These are phyloP conservation scores for Homarus gammarus DNA, from an alignment of 2,888 invertebrate species.

Conservation along the genomic window DNA sequence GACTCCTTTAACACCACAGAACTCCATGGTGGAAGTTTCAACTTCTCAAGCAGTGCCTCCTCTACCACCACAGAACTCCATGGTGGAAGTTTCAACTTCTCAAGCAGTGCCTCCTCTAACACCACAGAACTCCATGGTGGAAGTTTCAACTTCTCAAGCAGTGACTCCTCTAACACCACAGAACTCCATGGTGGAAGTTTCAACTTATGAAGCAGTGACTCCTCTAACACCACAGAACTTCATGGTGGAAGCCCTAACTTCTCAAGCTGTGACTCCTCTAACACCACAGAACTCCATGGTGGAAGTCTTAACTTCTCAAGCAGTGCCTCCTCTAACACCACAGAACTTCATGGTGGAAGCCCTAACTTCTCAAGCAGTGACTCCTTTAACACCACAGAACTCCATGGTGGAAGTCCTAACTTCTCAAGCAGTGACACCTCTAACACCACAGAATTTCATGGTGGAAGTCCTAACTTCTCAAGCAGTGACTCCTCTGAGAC, in stretches of 20 bases:
- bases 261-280: neutral
- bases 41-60: too few species aligned
- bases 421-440: neutral
- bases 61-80: neutral
- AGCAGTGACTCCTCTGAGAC: neutral
- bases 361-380: too few species aligned
- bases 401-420: neutral
- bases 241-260: neutral
- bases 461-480: neutral
- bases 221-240: neutral
- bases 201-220: neutral
- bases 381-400: neutral
- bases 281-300: constrained; percentile 13
- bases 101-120: neutral
- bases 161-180: neutral
- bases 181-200: neutral
- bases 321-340: neutral
- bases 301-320: neutral
- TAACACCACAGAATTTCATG: neutral
- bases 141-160: neutral
- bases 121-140: neutral
- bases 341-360: neutral
- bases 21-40: too few species aligned
- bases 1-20: too few species aligned
- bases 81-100: too few species aligned